These are phyloP conservation scores for Nomada hirtipes DNA, from an alignment of 2,888 invertebrate genomes.

Conservation along the genomic window DNA sequence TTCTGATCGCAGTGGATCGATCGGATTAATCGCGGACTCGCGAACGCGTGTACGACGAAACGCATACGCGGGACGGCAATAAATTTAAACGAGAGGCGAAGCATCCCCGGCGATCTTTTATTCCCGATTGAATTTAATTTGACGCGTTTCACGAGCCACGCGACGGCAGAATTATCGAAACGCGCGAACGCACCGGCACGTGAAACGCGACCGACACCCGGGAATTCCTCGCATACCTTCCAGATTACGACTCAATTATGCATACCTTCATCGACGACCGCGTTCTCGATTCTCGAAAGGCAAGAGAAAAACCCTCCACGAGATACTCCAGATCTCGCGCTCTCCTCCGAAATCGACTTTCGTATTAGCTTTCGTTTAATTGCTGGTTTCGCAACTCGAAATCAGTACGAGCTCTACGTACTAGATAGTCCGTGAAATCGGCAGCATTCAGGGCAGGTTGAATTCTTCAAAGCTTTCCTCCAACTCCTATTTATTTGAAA, in stretches of 20 bases:
- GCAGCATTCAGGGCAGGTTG: neutral
- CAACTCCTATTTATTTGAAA: slow-evolving; percentile 1
- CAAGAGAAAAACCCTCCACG: neutral
- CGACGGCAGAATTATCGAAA: slow-evolving; percentile 47
- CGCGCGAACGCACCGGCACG: slow-evolving; percentile 24
- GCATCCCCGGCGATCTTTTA: slow-evolving; percentile 30
- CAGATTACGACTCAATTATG: slow-evolving; percentile 39
- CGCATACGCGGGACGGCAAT: slow-evolving; percentile 6
- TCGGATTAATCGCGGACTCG: neutral
- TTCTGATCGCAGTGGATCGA: neutral
- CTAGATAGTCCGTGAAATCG: neutral
- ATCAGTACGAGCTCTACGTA: no score
- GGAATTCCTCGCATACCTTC: slow-evolving; percentile 40
- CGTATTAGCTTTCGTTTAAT: slow-evolving; percentile 1
- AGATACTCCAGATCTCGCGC: neutral
- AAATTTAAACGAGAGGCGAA: slow-evolving; percentile 30
- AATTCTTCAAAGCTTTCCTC: neutral
- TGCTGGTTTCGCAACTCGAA: neutral
- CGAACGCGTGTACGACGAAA: neutral
- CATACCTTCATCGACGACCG: neutral
- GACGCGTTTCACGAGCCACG: slow-evolving; percentile 27
- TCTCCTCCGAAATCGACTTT: neutral
- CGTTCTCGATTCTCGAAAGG: neutral
- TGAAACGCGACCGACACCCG: slow-evolving; percentile 10
- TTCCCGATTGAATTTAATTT: slow-evolving; percentile 40